Base-by-base conservation (phyloP, 2,888 invertebrate genomes). In the Plagiodera versicolora region DNA sequence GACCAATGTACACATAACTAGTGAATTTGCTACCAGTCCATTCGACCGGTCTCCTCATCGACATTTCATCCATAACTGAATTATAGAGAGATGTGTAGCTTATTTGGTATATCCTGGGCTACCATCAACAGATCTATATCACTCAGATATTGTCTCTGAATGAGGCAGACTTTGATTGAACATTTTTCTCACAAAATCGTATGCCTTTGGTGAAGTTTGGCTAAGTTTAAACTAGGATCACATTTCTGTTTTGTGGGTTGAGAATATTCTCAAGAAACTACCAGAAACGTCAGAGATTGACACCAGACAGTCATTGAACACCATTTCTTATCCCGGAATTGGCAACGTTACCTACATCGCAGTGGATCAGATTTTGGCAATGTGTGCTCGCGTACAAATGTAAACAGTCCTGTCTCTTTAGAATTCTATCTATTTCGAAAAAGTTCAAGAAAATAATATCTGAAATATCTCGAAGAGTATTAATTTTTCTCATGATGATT, bases 61-160 rank as follows among this genome's bases (percentile, higher is more conserved):
- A 56, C 47, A 75, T 75, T 64, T 75, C 72, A 61, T 74, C 73
- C 17, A 75, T 61, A 1, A 74, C 60, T 47, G 75, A 53, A 53
- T 66, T 65, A 56, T 68, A 69, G 44, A 67, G 35, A 58, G 45
- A 5, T 52, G 45, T 51, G 2, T 19, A 28, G 68, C 53, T 53
- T 70, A 65, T 44, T 57, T 44, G 11, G 56, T 60, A 14, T 56
- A 63, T 2, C 63, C 57, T 17, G 60, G 63, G 10, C 20, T 14
- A n/a, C 60, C 63, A 32, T 63, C 57, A 10, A 63, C 55, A n/a
- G 63, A 48, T 18, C 30, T 49, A 24, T 63, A 65, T 60, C 60
- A 60, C 50, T 58, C 54, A 5, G 55, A 32, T 53, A 65, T 47
- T 9, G 63, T 65, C 28, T 32, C 44, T 8, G 55, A 18, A 65